Evolutionary conservation across 2,888 invertebrate genomes (phyloP).

Genomic region (Ormyrus rosae): DNA sequence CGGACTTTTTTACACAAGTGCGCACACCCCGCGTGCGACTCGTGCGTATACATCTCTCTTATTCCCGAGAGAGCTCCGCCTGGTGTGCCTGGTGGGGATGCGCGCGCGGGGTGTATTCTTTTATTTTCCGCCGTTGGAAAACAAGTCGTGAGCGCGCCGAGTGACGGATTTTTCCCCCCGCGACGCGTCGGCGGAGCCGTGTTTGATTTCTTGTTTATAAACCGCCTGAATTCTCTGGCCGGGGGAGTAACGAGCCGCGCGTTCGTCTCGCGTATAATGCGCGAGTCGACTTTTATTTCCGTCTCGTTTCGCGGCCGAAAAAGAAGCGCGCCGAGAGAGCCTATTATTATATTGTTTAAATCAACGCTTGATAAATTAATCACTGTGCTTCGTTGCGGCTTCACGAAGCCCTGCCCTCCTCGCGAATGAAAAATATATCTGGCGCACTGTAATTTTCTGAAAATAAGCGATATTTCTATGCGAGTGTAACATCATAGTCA

Average conservation of each 20-base stretch:
- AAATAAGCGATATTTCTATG: too few relatives aligned
- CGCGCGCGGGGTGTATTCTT: too few relatives aligned
- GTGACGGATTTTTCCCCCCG: slow-evolving; percentile 18
- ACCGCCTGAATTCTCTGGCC: slow-evolving; percentile 20
- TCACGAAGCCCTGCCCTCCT: too few relatives aligned
- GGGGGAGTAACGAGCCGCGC: background rate
- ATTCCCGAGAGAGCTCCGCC: background rate
- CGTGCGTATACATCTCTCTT: background rate
- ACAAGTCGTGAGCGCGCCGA: slow-evolving; percentile 21
- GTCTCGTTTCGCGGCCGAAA: too few relatives aligned
- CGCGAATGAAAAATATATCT: background rate
- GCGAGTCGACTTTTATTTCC: background rate
- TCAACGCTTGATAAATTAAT: slow-evolving; percentile 49
- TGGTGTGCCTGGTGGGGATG: too few relatives aligned
- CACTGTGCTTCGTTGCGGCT: background rate
- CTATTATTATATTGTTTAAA: slow-evolving; percentile 41
- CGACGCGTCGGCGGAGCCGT: background rate
- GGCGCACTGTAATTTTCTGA: background rate
- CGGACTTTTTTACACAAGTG: too few relatives aligned
- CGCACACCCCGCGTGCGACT: too few relatives aligned
- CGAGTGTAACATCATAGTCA: too few relatives aligned
- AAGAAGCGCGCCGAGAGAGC: background rate
- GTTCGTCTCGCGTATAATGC: background rate
- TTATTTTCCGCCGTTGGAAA: background rate
- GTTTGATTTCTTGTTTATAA: slow-evolving; percentile 47